Conservation (phyloP, 2,888 invertebrate species). For the Zeuzera pyrina region DNA sequence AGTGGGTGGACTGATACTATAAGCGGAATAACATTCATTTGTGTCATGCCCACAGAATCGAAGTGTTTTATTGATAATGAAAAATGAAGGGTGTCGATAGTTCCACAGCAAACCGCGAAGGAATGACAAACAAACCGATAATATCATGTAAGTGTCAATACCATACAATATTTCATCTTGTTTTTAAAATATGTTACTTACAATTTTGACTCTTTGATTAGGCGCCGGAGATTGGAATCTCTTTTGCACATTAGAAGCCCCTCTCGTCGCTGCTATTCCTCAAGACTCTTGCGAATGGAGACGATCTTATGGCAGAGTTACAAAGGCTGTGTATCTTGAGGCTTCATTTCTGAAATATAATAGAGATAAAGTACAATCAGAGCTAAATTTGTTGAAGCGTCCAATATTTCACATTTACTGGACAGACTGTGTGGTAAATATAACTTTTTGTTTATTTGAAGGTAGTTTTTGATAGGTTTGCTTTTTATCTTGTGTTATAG, state of each 20-base stretch:
- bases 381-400: constrained; percentile 86
- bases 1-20: constrained; percentile 57
- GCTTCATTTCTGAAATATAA: constrained; percentile 87
- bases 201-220: constrained; percentile 28
- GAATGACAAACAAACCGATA: constrained; percentile 80
- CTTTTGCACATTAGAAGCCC: constrained; percentile 86
- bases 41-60: constrained; percentile 57
- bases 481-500: too few relatives aligned
- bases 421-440: constrained; percentile 92
- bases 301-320: constrained; percentile 88
- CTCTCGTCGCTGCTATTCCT: constrained; percentile 84
- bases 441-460: constrained; percentile 1
- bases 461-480: too few relatives aligned
- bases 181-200: not conserved
- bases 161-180: not conserved
- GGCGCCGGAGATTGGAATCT: constrained; percentile 90
- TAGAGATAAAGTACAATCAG: constrained; percentile 80
- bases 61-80: constrained; percentile 54
- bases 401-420: constrained; percentile 96
- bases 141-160: constrained; percentile 77
- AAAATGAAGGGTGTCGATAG: constrained; percentile 76
- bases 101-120: constrained; percentile 58
- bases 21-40: constrained; percentile 37
- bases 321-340: constrained; percentile 87
- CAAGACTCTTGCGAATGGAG: constrained; percentile 94